phyloP scores from a whole-genome alignment of 2,888 invertebrate species.

The Mimas tiliae region DNA sequence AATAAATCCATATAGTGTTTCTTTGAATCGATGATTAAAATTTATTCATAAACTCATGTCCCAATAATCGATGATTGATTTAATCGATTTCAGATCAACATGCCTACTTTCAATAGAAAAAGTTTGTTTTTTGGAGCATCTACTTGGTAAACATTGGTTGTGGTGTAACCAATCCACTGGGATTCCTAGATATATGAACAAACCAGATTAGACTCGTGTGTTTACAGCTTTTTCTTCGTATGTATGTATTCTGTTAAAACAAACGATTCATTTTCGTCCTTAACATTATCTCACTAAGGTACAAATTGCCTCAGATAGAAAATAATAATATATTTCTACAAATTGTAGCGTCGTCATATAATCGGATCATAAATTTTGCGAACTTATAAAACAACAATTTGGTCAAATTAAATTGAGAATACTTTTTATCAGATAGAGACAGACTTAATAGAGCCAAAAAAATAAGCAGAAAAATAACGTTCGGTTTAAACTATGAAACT shows the following conservation, averaged over 20 bases:
- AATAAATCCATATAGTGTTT: no score
- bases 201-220: constrained; percentile 21
- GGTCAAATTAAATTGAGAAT: neutral
- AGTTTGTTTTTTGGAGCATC: neutral
- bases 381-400: neutral
- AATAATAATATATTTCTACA: neutral
- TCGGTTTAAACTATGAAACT: neutral
- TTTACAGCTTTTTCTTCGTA: neutral
- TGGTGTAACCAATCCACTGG: constrained; percentile 1
- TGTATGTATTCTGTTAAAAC: neutral
- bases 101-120: neutral
- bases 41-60: no score
- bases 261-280: neutral
- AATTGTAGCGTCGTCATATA: neutral
- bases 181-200: constrained; percentile 22
- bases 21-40: no score
- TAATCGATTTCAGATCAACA: neutral
- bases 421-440: neutral
- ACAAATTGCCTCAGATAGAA: neutral
- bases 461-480: neutral
- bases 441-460: neutral
- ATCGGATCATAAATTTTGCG: neutral
- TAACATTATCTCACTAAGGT: neutral
- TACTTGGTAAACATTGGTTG: constrained; percentile 27
- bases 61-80: neutral